These are phyloP conservation scores for Osmoderma eremita DNA, from an alignment of 2,888 invertebrate genomes.

Conservation along the genomic window DNA sequence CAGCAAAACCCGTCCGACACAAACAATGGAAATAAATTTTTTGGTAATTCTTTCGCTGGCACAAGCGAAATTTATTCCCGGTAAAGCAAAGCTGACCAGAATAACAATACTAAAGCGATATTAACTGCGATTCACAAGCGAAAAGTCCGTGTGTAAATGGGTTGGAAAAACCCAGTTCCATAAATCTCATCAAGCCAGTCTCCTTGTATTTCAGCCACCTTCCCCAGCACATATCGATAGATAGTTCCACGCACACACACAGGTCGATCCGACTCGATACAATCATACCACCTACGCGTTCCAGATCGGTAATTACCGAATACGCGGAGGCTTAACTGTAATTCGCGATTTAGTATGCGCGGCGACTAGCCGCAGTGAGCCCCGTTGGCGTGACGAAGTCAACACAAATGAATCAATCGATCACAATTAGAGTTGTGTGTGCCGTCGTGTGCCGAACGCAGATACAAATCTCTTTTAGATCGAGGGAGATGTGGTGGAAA, in stretches of 20 bases:
- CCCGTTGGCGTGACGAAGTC: constrained; percentile 48
- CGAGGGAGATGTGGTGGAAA: neutral
- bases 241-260: neutral
- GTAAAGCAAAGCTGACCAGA: neutral
- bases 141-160: neutral
- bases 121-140: neutral
- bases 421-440: constrained; percentile 54
- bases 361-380: constrained; percentile 18
- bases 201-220: no score
- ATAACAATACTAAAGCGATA: constrained; percentile 7
- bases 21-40: no score
- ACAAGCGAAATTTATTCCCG: constrained; percentile 11
- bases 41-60: neutral
- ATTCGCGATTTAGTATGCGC: constrained; percentile 46
- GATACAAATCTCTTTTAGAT: constrained; percentile 36
- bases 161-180: no score
- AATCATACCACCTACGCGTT: neutral
- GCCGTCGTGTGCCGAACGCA: constrained; percentile 21
- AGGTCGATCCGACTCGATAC: neutral
- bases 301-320: constrained; percentile 22
- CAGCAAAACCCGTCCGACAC: no score
- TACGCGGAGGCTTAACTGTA: constrained; percentile 12
- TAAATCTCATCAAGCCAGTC: no score
- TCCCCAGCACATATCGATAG: neutral
- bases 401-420: constrained; percentile 54